Evolutionary conservation across 2,797 vertebrate species (phyloP).

Genomic region (Thaleichthys pacificus): DNA sequence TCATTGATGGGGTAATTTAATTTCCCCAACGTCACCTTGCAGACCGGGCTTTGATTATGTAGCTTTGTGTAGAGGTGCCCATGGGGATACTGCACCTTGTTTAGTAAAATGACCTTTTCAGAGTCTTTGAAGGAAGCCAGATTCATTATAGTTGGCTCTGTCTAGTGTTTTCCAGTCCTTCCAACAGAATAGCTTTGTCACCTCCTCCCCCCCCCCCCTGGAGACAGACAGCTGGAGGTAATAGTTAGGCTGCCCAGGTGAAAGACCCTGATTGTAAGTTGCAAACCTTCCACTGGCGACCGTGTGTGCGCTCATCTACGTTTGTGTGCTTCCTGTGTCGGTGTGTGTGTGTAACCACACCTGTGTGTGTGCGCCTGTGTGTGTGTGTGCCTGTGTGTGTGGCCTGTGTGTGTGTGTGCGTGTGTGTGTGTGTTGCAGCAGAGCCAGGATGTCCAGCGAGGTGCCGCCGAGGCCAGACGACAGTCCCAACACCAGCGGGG

Average conservation of each 20-base stretch:
- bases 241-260: background rate
- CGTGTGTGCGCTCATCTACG: background rate
- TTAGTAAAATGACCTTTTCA: conserved; percentile 32
- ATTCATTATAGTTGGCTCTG: conserved; percentile 21
- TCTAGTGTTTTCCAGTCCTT: background rate
- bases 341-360: background rate
- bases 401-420: background rate
- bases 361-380: background rate
- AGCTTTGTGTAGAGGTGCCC: conserved; percentile 14
- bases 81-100: conserved; percentile 20
- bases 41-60: conserved; percentile 47
- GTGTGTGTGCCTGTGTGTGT: conserved; percentile 5
- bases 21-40: conserved; percentile 54
- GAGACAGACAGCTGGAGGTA: conserved; percentile 3
- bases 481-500: conserved; percentile 92
- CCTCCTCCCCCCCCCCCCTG: too few species aligned
- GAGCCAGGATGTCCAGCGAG: conserved; percentile 88
- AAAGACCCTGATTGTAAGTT: conserved; percentile 10
- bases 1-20: conserved; percentile 32
- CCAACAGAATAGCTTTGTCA: conserved; percentile 1
- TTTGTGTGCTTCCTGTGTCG: background rate
- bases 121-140: conserved; percentile 20
- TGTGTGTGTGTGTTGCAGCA: conserved; percentile 11
- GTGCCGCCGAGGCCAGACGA: conserved; percentile 89
- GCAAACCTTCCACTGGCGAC: background rate